Evolutionary conservation across 2,888 invertebrate species (phyloP).

Genomic region (Atrina japonica): DNA sequence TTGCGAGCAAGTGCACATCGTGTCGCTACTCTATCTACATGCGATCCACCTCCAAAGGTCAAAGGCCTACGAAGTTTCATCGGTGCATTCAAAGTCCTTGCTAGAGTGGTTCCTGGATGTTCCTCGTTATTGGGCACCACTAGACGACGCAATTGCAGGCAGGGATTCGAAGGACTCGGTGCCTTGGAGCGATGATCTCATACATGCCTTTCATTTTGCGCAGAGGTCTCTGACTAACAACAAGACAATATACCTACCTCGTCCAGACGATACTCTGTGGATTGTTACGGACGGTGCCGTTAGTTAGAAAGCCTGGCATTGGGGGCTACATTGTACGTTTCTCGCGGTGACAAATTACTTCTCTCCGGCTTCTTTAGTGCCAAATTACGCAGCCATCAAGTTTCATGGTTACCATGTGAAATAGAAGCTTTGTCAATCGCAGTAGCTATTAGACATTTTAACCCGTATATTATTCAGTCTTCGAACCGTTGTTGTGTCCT

Average conservation of each 20-base stretch:
- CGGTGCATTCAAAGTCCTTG: not conserved
- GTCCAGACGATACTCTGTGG: conserved; percentile 26
- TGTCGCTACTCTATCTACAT: not conserved
- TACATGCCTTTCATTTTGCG: not conserved
- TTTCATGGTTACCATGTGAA: no score
- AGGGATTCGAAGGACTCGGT: not conserved
- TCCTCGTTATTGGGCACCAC: not conserved
- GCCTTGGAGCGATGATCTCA: not conserved
- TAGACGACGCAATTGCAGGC: not conserved
- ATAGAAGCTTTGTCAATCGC: no score
- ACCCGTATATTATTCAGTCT: conserved; percentile 58
- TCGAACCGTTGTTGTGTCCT: no score
- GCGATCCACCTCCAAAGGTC: not conserved
- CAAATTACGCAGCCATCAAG: conserved; percentile 8
- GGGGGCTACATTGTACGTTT: conserved; percentile 26
- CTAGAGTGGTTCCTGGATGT: conserved; percentile 10
- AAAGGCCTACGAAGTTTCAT: conserved; percentile 1
- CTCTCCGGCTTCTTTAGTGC: conserved; percentile 27
- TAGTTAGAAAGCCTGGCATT: conserved; percentile 27
- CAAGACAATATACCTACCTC: conserved; percentile 9
- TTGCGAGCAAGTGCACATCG: conserved; percentile 40
- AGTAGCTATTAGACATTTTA: no score
- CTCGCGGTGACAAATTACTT: not conserved
- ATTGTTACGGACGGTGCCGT: conserved; percentile 35
- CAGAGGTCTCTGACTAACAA: not conserved